Conservation (phyloP, 2,888 invertebrate species). For the Zelleria hepariella region DNA sequence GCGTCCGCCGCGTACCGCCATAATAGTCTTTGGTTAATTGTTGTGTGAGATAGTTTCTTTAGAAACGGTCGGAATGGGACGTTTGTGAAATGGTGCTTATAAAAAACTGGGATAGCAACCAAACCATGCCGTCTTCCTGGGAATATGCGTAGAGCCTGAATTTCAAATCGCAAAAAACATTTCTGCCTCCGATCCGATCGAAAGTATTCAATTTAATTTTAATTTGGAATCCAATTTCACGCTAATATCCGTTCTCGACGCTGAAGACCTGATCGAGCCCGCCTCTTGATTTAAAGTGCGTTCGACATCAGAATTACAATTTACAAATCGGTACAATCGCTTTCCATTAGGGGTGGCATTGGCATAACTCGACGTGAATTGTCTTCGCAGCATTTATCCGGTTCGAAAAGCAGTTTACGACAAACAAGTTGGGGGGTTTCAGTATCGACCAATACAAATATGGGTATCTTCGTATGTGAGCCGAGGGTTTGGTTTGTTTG, state of each 20-base stretch:
- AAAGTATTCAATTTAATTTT: background rate
- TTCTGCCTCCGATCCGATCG: too few relatives aligned
- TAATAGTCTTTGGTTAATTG: conserved; percentile 7
- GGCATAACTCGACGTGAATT: conserved; percentile 6
- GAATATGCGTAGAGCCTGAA: too few relatives aligned
- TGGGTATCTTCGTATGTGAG: background rate
- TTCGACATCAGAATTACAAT: conserved; percentile 20
- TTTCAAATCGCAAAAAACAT: too few relatives aligned
- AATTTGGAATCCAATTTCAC: conserved; percentile 19
- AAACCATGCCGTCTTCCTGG: background rate
- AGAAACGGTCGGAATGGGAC: background rate
- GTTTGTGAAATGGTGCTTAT: background rate
- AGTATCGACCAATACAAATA: background rate
- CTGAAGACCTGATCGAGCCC: background rate
- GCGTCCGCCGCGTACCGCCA: conserved; percentile 11
- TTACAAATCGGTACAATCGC: conserved; percentile 17
- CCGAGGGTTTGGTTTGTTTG: background rate
- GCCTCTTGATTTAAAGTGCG: conserved; percentile 14
- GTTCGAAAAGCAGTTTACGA: background rate
- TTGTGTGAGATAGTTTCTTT: conserved; percentile 4
- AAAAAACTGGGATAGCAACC: background rate
- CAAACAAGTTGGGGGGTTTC: conserved; percentile 2
- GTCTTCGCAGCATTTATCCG: conserved; percentile 6
- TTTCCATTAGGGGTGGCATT: conserved; percentile 11
- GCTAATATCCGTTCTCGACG: conserved; percentile 24